These are phyloP conservation scores for Drosophila paramelanica DNA, from an alignment of 2,888 invertebrate species.

Conservation along the genomic window DNA sequence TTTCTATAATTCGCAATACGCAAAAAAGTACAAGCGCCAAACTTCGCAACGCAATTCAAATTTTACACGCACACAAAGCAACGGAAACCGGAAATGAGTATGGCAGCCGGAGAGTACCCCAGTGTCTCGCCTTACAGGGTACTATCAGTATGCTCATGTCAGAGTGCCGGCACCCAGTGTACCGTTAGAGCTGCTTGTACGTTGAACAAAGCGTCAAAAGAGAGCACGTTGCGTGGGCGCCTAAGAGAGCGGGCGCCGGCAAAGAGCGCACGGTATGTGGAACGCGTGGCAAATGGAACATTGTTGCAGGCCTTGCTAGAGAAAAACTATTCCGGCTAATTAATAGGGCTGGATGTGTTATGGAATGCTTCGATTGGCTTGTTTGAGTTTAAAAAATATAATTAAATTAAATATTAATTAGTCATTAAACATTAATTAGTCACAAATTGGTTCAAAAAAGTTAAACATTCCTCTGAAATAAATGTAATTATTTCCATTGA, in stretches of 20 bases:
- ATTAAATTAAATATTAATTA: not conserved
- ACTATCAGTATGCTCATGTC: slow-evolving; percentile 22
- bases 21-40: slow-evolving; percentile 50
- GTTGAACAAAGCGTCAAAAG: not conserved
- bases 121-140: slow-evolving; percentile 39
- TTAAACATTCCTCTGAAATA: not conserved
- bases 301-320: slow-evolving; percentile 42
- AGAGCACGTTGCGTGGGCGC: slow-evolving; percentile 31
- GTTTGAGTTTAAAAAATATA: not conserved
- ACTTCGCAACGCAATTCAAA: slow-evolving; percentile 75
- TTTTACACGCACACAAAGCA: slow-evolving; percentile 78
- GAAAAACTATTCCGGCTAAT: slow-evolving; percentile 58
- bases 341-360: slow-evolving; percentile 27
- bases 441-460: not conserved
- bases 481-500: not conserved
- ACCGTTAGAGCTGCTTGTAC: slow-evolving; percentile 12
- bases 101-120: slow-evolving; percentile 65
- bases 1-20: slow-evolving; percentile 75
- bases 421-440: not conserved
- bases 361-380: slow-evolving; percentile 23
- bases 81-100: slow-evolving; percentile 83
- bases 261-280: slow-evolving; percentile 9
- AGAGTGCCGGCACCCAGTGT: slow-evolving; percentile 35
- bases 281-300: slow-evolving; percentile 65
- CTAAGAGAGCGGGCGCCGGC: slow-evolving; percentile 41